phyloP scores from a whole-genome alignment of 1,140 invertebrate genomes.

The Drosophila obscura region DNA sequence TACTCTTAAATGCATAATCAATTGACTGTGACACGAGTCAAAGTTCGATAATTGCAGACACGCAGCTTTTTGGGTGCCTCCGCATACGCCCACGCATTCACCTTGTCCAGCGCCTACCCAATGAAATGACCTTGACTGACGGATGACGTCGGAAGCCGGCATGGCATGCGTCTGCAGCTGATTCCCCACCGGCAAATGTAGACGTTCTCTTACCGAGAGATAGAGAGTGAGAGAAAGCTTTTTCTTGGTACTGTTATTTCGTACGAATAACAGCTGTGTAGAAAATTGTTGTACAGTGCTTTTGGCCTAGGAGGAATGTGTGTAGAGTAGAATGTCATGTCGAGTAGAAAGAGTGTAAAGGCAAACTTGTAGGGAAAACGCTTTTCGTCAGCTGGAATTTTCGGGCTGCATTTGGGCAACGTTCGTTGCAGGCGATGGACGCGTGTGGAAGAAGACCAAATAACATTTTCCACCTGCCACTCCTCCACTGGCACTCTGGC shows the following conservation, averaged over 20 bases:
- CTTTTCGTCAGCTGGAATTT: slow-evolving; percentile 47
- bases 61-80: slow-evolving; percentile 28
- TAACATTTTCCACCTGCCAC: slow-evolving; percentile 30
- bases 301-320: not conserved
- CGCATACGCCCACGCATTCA: not conserved
- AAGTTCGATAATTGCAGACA: slow-evolving; percentile 53
- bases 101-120: slow-evolving; percentile 8
- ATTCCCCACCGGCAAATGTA: too few relatives aligned
- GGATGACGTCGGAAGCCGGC: not conserved
- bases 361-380: slow-evolving; percentile 19
- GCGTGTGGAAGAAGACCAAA: slow-evolving; percentile 34
- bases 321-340: slow-evolving; percentile 1
- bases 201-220: too few relatives aligned
- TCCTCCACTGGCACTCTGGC: not conserved
- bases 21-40: slow-evolving; percentile 41
- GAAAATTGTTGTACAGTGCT: not conserved
- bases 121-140: slow-evolving; percentile 31
- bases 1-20: slow-evolving; percentile 38
- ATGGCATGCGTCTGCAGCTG: not conserved
- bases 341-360: slow-evolving; percentile 26
- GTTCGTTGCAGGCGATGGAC: slow-evolving; percentile 68
- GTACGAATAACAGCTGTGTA: too few relatives aligned
- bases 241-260: not conserved
- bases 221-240: not conserved
- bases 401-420: slow-evolving; percentile 72